Conservation (phyloP, 2,888 invertebrate genomes). For the Aphelenchoides bicaudatus region DNA sequence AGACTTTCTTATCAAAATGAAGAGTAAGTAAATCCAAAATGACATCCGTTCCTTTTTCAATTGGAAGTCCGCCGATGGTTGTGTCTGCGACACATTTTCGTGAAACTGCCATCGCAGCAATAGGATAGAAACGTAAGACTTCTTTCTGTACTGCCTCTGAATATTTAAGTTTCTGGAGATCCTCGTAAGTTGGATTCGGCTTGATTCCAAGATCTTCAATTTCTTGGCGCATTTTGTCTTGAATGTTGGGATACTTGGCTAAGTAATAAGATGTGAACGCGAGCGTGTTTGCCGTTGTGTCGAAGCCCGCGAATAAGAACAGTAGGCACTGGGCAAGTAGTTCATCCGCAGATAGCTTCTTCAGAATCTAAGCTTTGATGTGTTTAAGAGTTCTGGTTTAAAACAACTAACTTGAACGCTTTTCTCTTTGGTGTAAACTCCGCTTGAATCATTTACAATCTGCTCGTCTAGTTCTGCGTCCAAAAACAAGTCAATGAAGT, state of each 20-base stretch:
- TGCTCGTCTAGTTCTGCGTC: conserved; percentile 36
- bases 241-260: conserved; percentile 31
- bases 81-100: conserved; percentile 26
- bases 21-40: conserved; percentile 21
- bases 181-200: conserved; percentile 25
- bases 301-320: conserved; percentile 33
- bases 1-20: conserved; percentile 22
- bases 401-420: not conserved
- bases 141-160: conserved; percentile 25
- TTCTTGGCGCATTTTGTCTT: conserved; percentile 23
- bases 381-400: not conserved
- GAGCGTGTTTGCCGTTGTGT: conserved; percentile 65
- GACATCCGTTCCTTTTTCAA: conserved; percentile 26
- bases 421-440: not conserved
- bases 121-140: conserved; percentile 22
- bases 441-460: not conserved
- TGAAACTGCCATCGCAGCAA: conserved; percentile 26
- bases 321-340: not conserved
- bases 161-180: conserved; percentile 22
- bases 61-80: conserved; percentile 19
- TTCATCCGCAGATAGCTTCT: not conserved
- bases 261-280: conserved; percentile 59
- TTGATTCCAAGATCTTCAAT: conserved; percentile 22
- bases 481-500: conserved; percentile 48
- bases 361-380: not conserved